A percentile compares a stretch with the other conserved stretches of the same genome.
Conservation (phyloP, 2,888 invertebrate species). For the Lasioglossum lativentre region DNA sequence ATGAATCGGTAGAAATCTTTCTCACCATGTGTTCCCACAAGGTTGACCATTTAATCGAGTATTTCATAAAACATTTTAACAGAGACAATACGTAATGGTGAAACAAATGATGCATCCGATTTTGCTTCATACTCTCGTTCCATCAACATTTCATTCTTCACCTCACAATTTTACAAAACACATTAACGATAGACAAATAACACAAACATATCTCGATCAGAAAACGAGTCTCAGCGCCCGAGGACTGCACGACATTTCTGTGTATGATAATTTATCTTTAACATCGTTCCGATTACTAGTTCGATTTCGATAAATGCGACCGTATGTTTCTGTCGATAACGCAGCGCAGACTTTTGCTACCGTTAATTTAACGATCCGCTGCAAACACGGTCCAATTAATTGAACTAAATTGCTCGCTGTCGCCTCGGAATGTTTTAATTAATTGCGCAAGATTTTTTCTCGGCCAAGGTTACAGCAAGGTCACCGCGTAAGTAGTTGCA, state of each 20-base stretch:
- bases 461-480: slow-evolving; percentile 1
- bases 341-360: neutral
- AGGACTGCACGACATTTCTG: neutral
- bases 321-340: neutral
- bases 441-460: neutral
- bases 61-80: too few species aligned
- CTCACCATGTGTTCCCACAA: neutral
- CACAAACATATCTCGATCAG: neutral
- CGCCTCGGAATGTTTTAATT: slow-evolving; percentile 13
- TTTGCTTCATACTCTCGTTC: too few species aligned
- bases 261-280: neutral
- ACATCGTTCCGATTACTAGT: neutral
- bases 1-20: neutral
- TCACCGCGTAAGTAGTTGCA: neutral
- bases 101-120: too few species aligned
- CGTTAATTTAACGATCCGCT: neutral
- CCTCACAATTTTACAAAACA: too few species aligned
- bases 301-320: neutral
- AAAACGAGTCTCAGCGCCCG: neutral
- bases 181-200: neutral
- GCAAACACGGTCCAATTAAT: neutral
- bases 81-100: too few species aligned
- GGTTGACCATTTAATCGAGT: neutral
- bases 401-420: neutral
- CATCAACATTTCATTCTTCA: too few species aligned